These are phyloP conservation scores for Ditylenchus weischeri DNA, from an alignment of 2,888 invertebrate genomes.

Conservation along the genomic window DNA sequence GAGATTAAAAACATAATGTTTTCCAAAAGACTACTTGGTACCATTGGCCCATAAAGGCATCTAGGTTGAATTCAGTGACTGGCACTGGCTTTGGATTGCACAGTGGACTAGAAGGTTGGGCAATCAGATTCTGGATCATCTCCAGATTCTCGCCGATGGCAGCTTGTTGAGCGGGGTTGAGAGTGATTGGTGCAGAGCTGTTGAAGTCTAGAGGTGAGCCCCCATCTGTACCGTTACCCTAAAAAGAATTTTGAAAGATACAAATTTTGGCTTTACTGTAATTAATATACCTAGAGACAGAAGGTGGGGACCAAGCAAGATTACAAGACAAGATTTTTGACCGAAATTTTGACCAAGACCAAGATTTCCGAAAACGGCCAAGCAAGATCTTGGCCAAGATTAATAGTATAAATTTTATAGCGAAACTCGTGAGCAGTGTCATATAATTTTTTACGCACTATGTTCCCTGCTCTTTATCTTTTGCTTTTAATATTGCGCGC, in stretches of 20 bases:
- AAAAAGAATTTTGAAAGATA: not conserved
- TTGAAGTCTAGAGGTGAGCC: conserved; percentile 23
- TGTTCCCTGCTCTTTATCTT: too few relatives aligned
- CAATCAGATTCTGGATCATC: conserved; percentile 57
- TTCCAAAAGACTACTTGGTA: conserved; percentile 18
- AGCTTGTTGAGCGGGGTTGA: conserved; percentile 49
- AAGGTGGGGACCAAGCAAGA: too few relatives aligned
- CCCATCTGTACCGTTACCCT: conserved; percentile 34
- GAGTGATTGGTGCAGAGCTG: conserved; percentile 37
- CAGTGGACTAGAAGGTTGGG: conserved; percentile 56
- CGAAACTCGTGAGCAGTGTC: too few relatives aligned
- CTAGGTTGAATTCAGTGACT: conserved; percentile 52
- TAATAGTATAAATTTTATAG: too few relatives aligned
- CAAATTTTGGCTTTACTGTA: too few relatives aligned
- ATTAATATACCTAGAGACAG: too few relatives aligned
- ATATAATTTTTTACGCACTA: too few relatives aligned
- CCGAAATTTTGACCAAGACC: too few relatives aligned
- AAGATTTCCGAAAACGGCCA: too few relatives aligned
- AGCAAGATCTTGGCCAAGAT: too few relatives aligned
- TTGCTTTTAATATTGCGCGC: too few relatives aligned
- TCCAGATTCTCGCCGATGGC: conserved; percentile 57
- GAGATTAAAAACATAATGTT: not conserved
- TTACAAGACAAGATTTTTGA: too few relatives aligned
- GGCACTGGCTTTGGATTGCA: conserved; percentile 58
- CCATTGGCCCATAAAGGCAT: conserved; percentile 51